Percentiles rank a stretch among this genome's conserved stretches.
phyloP scores from a whole-genome alignment of 2,888 invertebrate species.

The Uloborus plumipes region DNA sequence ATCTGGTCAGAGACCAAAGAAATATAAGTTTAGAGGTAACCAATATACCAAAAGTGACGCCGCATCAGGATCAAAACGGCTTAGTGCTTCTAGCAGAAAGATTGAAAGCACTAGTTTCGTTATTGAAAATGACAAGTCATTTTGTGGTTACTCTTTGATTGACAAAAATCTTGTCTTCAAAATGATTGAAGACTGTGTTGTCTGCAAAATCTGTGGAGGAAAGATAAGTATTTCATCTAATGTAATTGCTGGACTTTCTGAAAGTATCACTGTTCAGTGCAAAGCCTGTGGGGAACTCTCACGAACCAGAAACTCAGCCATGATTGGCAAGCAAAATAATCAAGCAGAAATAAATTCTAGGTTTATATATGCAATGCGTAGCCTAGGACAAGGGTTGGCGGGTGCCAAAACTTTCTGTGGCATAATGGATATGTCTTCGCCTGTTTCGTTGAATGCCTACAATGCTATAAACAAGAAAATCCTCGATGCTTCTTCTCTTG shows the following conservation, averaged over 20 bases:
- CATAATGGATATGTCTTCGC: slow-evolving; percentile 23
- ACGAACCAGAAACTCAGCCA: not conserved
- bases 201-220: slow-evolving; percentile 2
- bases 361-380: slow-evolving; percentile 13
- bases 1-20: not conserved
- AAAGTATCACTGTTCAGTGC: not conserved
- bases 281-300: not conserved
- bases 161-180: slow-evolving; percentile 13
- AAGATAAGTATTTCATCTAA: not conserved
- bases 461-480: not conserved
- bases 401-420: slow-evolving; percentile 19
- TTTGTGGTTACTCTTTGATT: not conserved
- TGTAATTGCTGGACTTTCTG: not conserved
- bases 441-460: slow-evolving; percentile 14
- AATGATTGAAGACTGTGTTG: not conserved
- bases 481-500: not conserved
- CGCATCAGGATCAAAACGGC: not conserved
- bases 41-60: not conserved
- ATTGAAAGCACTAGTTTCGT: too few relatives aligned
- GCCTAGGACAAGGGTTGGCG: not conserved
- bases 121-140: not conserved
- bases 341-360: slow-evolving; percentile 1
- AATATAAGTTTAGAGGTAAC: not conserved
- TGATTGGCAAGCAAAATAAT: not conserved
- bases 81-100: slow-evolving; percentile 1